Percentiles rank a stretch among this genome's conserved stretches.
phyloP scores from a whole-genome alignment of 2,113 vertebrate species.

The Varanus komodoensis region DNA sequence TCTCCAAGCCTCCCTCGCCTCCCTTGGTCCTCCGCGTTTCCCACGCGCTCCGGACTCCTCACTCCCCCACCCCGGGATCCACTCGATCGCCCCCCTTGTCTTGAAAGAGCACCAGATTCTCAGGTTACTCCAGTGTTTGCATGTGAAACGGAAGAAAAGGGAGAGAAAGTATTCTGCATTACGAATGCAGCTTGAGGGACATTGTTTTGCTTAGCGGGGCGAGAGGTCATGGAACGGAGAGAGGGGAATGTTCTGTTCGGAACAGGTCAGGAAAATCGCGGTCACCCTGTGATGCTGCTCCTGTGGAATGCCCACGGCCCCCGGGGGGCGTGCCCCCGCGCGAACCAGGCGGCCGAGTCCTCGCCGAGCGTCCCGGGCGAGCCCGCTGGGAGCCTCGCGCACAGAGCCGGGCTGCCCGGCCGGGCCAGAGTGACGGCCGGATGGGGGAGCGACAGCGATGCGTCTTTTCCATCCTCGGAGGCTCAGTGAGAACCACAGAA shows the following conservation, averaged over 20 bases:
- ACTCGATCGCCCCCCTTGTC: not conserved
- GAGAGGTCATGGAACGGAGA: not conserved
- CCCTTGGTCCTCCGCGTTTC: not conserved
- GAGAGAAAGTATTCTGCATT: not conserved
- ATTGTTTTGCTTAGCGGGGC: not conserved
- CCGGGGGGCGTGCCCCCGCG: not conserved
- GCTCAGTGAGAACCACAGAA: not conserved
- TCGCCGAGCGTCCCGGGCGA: not conserved
- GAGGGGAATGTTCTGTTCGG: not conserved
- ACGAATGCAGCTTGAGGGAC: not conserved
- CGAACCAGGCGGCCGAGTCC: not conserved
- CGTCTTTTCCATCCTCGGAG: not conserved
- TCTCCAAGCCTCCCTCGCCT: too few species aligned
- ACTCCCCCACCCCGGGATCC: not conserved
- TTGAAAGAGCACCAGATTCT: not conserved
- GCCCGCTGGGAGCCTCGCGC: not conserved
- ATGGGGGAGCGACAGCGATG: not conserved
- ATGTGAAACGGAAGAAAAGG: not conserved
- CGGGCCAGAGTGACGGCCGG: not conserved
- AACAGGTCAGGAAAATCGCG: not conserved
- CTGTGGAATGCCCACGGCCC: not conserved
- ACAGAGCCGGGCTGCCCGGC: not conserved
- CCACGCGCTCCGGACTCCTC: not conserved
- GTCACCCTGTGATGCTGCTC: not conserved
- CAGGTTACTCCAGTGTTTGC: not conserved